Evolutionary conservation across 2,888 invertebrate genomes (phyloP).

Genomic region (Tryphoninae sp.): DNA sequence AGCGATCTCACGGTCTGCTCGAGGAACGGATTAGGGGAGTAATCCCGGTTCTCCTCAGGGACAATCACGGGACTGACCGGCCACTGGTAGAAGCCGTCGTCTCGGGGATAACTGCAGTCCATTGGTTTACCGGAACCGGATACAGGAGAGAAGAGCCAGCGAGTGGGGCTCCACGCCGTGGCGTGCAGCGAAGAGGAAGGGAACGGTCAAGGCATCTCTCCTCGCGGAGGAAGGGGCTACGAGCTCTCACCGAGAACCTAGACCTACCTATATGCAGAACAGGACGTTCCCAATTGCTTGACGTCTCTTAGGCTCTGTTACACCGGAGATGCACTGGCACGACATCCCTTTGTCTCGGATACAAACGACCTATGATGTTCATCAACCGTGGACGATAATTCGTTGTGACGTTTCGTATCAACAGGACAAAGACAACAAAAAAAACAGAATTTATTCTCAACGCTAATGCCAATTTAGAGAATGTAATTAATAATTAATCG

Average conservation of each 20-base stretch:
- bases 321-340: slow-evolving; percentile 10
- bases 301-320: background rate
- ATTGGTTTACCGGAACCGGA: slow-evolving; percentile 60
- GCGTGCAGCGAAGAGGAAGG: slow-evolving; percentile 37
- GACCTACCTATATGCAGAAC: background rate
- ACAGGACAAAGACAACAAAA: too few relatives aligned
- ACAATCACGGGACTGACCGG: slow-evolving; percentile 40
- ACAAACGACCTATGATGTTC: background rate
- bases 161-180: slow-evolving; percentile 31
- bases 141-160: slow-evolving; percentile 38
- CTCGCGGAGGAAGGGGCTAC: background rate
- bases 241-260: background rate
- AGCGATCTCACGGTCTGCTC: slow-evolving; percentile 56
- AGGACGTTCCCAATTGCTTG: slow-evolving; percentile 35
- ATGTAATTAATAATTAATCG: too few relatives aligned
- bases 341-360: slow-evolving; percentile 31
- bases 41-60: slow-evolving; percentile 59
- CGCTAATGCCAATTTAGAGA: too few relatives aligned
- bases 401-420: background rate
- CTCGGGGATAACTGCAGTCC: slow-evolving; percentile 35
- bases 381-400: background rate
- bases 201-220: slow-evolving; percentile 32
- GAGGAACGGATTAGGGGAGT: slow-evolving; percentile 61
- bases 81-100: slow-evolving; percentile 10
- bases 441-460: too few relatives aligned